Evolutionary conservation across 2,113 vertebrate species (phyloP).

Genomic region (Dermatemys mawii): DNA sequence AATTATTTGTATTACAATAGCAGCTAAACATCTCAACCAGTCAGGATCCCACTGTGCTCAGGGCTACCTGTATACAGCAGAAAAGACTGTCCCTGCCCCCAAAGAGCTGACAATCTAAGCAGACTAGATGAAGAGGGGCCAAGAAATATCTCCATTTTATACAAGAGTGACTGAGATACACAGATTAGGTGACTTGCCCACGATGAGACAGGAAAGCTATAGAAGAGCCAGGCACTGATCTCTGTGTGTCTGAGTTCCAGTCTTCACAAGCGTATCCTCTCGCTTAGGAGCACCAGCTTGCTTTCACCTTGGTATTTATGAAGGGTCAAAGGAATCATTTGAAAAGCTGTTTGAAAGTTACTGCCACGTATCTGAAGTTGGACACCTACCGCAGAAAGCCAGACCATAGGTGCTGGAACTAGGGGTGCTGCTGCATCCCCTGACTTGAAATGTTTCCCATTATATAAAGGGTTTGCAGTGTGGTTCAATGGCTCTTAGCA

Average conservation of each 20-base stretch:
- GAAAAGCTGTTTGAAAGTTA: background rate
- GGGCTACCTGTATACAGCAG: background rate
- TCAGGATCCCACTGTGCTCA: background rate
- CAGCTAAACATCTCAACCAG: background rate
- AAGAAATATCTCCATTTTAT: background rate
- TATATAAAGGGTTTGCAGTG: no score
- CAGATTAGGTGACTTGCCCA: background rate
- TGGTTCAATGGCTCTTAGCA: no score
- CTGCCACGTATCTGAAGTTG: background rate
- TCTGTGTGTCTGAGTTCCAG: background rate
- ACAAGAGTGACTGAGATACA: background rate
- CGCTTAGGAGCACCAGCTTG: background rate
- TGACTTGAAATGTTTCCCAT: no score
- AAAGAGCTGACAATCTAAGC: background rate
- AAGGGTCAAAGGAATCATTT: background rate
- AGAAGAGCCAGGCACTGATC: background rate
- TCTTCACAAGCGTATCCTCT: background rate
- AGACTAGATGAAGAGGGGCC: background rate
- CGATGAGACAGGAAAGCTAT: background rate
- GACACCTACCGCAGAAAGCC: background rate
- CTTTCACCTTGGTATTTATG: background rate
- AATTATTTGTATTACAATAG: background rate
- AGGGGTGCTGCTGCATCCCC: no score
- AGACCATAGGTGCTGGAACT: background rate
- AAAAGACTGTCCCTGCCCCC: background rate